phyloP scores from a whole-genome alignment of 2,113 vertebrate species.

The Prinia subflava region DNA sequence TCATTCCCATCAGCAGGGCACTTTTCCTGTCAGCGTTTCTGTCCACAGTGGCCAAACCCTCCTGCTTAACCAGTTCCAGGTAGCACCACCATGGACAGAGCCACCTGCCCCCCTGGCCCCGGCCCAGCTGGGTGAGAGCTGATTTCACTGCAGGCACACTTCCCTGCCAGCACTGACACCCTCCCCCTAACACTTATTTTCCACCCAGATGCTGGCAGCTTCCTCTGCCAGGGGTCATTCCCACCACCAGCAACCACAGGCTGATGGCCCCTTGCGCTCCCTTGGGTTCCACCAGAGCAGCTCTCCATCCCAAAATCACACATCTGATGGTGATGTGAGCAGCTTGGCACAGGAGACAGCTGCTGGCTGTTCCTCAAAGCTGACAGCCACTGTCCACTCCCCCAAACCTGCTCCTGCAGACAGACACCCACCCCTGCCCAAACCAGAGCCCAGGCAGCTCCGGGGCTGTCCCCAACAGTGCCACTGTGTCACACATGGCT shows the following conservation, averaged over 20 bases:
- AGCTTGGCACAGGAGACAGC: not conserved
- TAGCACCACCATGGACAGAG: not conserved
- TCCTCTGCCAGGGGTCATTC: not conserved
- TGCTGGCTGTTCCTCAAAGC: not conserved
- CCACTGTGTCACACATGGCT: not conserved
- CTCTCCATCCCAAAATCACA: not conserved
- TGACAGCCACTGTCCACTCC: not conserved
- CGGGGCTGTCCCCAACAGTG: not conserved
- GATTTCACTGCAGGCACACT: not conserved
- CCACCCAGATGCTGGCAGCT: not conserved
- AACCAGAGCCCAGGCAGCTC: not conserved
- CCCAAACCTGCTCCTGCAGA: not conserved
- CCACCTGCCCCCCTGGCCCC: not conserved
- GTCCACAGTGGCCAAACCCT: not conserved
- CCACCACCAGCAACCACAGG: not conserved
- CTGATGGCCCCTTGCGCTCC: not conserved
- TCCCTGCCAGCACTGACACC: not conserved
- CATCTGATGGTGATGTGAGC: not conserved
- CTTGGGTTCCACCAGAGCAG: not conserved
- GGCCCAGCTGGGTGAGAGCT: not conserved
- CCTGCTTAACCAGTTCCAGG: fast-evolving
- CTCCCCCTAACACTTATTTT: not conserved
- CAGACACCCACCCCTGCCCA: not conserved
- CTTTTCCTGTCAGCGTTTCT: not conserved
- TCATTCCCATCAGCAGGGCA: not conserved